These are phyloP conservation scores for Sarcophaga caerulescens DNA, from an alignment of 2,888 invertebrate genomes.

Conservation along the genomic window DNA sequence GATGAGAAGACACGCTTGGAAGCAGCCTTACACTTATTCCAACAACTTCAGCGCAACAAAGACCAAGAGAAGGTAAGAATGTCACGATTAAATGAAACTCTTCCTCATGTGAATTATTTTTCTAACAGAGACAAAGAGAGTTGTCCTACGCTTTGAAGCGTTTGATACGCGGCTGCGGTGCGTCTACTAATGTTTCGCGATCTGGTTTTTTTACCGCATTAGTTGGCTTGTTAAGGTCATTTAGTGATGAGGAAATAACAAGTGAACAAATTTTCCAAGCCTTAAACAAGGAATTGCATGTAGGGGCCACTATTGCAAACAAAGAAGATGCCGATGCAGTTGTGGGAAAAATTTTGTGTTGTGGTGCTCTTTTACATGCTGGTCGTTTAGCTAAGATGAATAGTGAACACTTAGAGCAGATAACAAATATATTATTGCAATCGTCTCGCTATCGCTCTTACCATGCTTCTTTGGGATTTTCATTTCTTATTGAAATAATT, in stretches of 20 bases:
- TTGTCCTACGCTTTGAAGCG: slow-evolving; percentile 86
- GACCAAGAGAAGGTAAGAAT: slow-evolving; percentile 72
- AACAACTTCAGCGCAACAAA: slow-evolving; percentile 71
- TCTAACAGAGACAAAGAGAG: slow-evolving; percentile 84
- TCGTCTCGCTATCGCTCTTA: slow-evolving; percentile 73
- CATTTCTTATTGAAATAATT: slow-evolving; percentile 85
- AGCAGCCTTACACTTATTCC: slow-evolving; percentile 72
- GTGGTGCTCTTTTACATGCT: slow-evolving; percentile 87
- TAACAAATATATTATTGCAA: slow-evolving; percentile 80
- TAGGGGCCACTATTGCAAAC: slow-evolving; percentile 77
- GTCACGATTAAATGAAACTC: background rate
- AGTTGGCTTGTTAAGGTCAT: slow-evolving; percentile 83
- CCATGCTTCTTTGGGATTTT: slow-evolving; percentile 81
- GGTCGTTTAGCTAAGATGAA: slow-evolving; percentile 82
- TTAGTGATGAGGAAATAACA: slow-evolving; percentile 81
- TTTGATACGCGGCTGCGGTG: slow-evolving; percentile 87
- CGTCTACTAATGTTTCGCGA: slow-evolving; percentile 84
- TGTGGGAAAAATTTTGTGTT: slow-evolving; percentile 87
- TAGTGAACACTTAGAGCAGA: slow-evolving; percentile 82
- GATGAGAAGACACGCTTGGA: slow-evolving; percentile 71
- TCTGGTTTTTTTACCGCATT: slow-evolving; percentile 87
- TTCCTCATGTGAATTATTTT: background rate
- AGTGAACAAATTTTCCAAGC: slow-evolving; percentile 83
- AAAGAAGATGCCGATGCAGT: slow-evolving; percentile 88
- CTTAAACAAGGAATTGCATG: slow-evolving; percentile 86